phyloP scores from a whole-genome alignment of 2,888 invertebrate genomes.

The Bhutanitis thaidina region DNA sequence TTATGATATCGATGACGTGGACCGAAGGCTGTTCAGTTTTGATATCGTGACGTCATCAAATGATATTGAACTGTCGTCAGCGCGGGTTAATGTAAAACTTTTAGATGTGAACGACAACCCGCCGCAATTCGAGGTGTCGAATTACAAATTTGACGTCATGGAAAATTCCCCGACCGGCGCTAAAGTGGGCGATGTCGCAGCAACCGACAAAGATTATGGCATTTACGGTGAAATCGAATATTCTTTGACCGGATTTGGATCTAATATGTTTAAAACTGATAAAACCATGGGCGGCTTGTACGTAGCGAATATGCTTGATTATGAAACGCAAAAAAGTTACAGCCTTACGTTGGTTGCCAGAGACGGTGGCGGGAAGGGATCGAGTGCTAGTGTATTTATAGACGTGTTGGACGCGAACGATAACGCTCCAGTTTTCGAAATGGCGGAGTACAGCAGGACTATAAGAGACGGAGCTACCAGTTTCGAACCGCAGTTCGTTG shows the following conservation, averaged over 20 bases:
- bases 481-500: conserved; percentile 89
- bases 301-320: conserved; percentile 84
- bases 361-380: conserved; percentile 88
- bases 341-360: conserved; percentile 89
- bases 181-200: conserved; percentile 82
- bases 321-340: conserved; percentile 89
- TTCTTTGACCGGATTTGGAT: conserved; percentile 87
- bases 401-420: conserved; percentile 88
- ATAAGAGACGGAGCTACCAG: conserved; percentile 87
- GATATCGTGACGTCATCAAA: conserved; percentile 82
- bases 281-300: conserved; percentile 83
- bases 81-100: conserved; percentile 82
- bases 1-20: conserved; percentile 83
- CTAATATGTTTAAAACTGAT: conserved; percentile 87
- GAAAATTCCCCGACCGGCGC: conserved; percentile 83
- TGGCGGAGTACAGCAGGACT: conserved; percentile 84
- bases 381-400: conserved; percentile 85
- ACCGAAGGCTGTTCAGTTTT: conserved; percentile 81
- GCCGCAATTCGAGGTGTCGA: conserved; percentile 82
- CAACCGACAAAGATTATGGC: conserved; percentile 87
- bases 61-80: conserved; percentile 77
- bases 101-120: conserved; percentile 90
- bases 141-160: conserved; percentile 82
- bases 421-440: conserved; percentile 86
- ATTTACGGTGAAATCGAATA: conserved; percentile 86